Conservation (phyloP, 2,113 vertebrate species). For the Arvicanthis niloticus region DNA sequence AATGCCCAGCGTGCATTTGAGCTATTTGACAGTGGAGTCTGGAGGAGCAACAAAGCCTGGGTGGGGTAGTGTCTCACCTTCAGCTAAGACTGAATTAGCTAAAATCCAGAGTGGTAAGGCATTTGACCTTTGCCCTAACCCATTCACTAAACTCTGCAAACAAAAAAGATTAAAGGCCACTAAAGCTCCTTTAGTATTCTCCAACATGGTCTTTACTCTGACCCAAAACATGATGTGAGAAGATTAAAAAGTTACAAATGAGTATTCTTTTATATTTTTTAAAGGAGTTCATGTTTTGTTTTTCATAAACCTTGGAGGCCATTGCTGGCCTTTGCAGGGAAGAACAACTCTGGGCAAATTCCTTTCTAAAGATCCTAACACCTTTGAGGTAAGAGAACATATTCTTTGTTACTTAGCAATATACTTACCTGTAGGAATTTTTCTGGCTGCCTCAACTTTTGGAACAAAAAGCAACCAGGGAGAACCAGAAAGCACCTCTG, state of each 20-base stretch:
- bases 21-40: not conserved
- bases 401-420: conserved; percentile 42
- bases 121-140: not conserved
- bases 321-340: conserved; percentile 4
- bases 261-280: not conserved
- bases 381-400: not conserved
- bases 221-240: not conserved
- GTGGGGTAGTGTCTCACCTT: not conserved
- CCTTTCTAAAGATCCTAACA: not conserved
- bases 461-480: conserved; percentile 44
- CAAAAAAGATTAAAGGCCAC: not conserved
- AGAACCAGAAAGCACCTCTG: conserved; percentile 46
- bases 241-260: not conserved
- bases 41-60: not conserved
- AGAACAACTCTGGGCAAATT: not conserved
- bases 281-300: not conserved
- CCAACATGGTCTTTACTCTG: not conserved
- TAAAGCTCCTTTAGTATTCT: not conserved
- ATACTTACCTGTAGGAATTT: conserved; percentile 21
- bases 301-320: not conserved
- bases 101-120: not conserved
- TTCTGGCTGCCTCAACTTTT: conserved; percentile 36
- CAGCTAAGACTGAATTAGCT: not conserved
- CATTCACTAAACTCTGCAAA: not conserved
- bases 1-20: fast-evolving